A percentile compares a stretch with the other conserved stretches of the same genome.
phyloP scores from a whole-genome alignment of 2,113 vertebrate genomes.

The Hydrolagus affinis region DNA sequence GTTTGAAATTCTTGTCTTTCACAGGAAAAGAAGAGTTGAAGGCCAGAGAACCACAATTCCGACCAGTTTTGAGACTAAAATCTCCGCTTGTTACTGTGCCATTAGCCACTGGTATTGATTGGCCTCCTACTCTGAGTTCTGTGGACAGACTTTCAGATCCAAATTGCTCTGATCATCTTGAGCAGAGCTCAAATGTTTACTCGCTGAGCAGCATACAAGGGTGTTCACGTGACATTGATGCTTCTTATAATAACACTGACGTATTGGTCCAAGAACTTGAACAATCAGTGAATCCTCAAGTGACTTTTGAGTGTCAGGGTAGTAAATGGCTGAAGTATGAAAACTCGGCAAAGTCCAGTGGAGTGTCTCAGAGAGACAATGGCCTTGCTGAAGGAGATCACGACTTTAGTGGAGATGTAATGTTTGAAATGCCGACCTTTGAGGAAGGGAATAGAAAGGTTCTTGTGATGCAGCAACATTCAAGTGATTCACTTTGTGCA shows the following conservation, averaged over 20 bases:
- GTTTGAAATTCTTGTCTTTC: not conserved
- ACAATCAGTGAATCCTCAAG: not conserved
- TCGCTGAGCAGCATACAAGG: not conserved
- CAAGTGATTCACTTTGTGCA: constrained; percentile 30
- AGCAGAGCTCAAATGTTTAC: not conserved
- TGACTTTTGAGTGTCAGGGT: constrained; percentile 36
- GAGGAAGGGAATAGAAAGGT: constrained; percentile 30
- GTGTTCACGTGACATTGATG: constrained; percentile 26
- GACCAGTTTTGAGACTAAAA: constrained; percentile 28
- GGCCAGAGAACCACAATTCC: not conserved
- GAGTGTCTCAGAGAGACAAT: constrained; percentile 26
- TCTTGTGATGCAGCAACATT: not conserved
- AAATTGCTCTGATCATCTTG: not conserved
- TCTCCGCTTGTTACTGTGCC: constrained; percentile 41
- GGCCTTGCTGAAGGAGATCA: constrained; percentile 16
- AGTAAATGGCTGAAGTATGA: constrained; percentile 67
- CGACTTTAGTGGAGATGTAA: constrained; percentile 33
- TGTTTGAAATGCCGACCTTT: constrained; percentile 36
- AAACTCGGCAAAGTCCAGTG: constrained; percentile 35
- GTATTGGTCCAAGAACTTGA: not conserved
- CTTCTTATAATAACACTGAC: constrained; percentile 31
- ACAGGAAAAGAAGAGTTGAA: constrained; percentile 10
- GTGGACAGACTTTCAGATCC: constrained; percentile 26
- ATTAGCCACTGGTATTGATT: not conserved
- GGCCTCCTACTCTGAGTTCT: accelerated